Conservation (phyloP, 2,888 invertebrate genomes). For the Smittia sp. region DNA sequence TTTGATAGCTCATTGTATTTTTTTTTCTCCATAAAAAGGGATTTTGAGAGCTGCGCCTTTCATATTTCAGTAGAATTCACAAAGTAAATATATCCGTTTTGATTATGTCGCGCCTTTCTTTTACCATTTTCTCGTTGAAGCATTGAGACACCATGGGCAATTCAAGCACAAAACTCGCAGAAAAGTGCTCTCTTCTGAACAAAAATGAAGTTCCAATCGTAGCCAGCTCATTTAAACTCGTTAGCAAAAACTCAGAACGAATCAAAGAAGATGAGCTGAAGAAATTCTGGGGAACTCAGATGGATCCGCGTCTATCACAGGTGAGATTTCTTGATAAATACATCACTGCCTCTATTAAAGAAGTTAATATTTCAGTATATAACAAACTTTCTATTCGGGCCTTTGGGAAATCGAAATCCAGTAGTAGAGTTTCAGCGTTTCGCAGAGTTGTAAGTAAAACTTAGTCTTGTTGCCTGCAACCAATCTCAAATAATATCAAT, state of each 20-base stretch:
- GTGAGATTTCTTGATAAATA: too few species aligned
- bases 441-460: constrained; percentile 69
- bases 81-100: too few species aligned
- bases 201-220: constrained; percentile 64
- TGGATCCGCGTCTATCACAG: constrained; percentile 65
- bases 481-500: too few species aligned
- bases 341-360: too few species aligned
- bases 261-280: constrained; percentile 67
- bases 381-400: constrained; percentile 65
- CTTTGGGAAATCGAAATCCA: constrained; percentile 55
- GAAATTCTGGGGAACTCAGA: constrained; percentile 69
- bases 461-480: too few species aligned
- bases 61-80: background rate
- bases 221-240: constrained; percentile 61
- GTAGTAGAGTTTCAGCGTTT: constrained; percentile 63
- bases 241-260: constrained; percentile 63
- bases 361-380: constrained; percentile 62
- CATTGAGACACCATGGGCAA: constrained; percentile 56
- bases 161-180: constrained; percentile 64
- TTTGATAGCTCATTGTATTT: background rate
- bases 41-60: too few species aligned
- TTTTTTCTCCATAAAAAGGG: too few species aligned
- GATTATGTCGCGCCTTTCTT: too few species aligned
- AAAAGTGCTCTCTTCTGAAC: constrained; percentile 63
- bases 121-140: background rate